phyloP scores from a whole-genome alignment of 2,888 invertebrate species.

The Caenorhabditis uteleia region DNA sequence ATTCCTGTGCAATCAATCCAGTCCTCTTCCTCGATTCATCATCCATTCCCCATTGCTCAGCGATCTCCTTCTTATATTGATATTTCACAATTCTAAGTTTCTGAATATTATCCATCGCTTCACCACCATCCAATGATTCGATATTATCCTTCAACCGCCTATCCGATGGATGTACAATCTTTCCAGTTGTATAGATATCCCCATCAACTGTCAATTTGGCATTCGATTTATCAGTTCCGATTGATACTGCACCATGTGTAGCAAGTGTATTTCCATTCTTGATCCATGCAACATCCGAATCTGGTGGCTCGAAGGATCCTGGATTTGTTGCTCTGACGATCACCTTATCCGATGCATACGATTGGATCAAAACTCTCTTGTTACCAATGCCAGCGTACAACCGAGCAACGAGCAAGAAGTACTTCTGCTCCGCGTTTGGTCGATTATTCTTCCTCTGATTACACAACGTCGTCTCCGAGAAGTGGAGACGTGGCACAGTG shows the following conservation, averaged over 20 bases:
- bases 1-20: constrained; percentile 79
- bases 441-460: constrained; percentile 98
- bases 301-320: constrained; percentile 92
- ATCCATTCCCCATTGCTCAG: constrained; percentile 82
- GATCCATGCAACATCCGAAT: constrained; percentile 91
- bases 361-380: constrained; percentile 71
- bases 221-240: constrained; percentile 88
- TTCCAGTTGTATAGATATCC: constrained; percentile 87
- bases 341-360: constrained; percentile 91
- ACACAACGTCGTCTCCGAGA: constrained; percentile 96
- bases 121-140: constrained; percentile 82
- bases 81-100: constrained; percentile 89
- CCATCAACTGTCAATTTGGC: constrained; percentile 88
- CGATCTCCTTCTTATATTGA: constrained; percentile 78
- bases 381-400: constrained; percentile 77
- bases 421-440: constrained; percentile 95
- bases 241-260: constrained; percentile 87
- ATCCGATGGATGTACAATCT: constrained; percentile 89
- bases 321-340: constrained; percentile 98
- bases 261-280: constrained; percentile 86
- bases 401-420: constrained; percentile 48
- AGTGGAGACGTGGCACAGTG: constrained; percentile 93
- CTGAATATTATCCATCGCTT: constrained; percentile 88
- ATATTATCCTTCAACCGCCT: constrained; percentile 90
- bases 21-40: constrained; percentile 75